These are phyloP conservation scores for Galagoides demidoff DNA, from an alignment of 2,797 vertebrate genomes.

Conservation along the genomic window DNA sequence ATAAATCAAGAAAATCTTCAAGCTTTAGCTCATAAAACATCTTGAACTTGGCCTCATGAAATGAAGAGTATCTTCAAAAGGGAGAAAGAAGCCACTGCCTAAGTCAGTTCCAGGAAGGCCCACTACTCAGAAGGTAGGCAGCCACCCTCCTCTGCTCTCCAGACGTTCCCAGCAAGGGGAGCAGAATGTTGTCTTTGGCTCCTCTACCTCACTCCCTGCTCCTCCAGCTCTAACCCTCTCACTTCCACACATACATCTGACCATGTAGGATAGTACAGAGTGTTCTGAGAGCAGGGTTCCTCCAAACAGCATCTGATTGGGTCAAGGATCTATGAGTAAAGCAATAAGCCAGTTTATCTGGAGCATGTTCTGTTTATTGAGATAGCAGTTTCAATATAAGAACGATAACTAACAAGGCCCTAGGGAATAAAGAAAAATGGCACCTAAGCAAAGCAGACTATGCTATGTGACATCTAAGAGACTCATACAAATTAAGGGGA, in stretches of 20 bases:
- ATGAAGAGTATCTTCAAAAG: background rate
- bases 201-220: background rate
- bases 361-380: background rate
- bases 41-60: background rate
- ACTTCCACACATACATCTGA: background rate
- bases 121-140: too few species aligned
- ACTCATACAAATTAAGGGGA: background rate
- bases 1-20: slow-evolving; percentile 12
- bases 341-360: background rate
- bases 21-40: background rate
- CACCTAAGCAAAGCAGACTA: background rate
- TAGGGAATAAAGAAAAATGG: background rate
- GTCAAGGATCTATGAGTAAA: slow-evolving; percentile 5
- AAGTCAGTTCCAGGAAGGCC: background rate
- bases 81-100: background rate
- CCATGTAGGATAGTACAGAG: background rate
- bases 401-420: background rate
- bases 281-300: background rate
- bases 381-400: background rate
- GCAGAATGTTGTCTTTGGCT: background rate
- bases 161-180: too few species aligned
- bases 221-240: too few species aligned
- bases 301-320: background rate
- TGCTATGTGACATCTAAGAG: background rate
- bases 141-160: background rate